These are phyloP conservation scores for Myathropa florea DNA, from an alignment of 2,888 invertebrate species.

Conservation along the genomic window DNA sequence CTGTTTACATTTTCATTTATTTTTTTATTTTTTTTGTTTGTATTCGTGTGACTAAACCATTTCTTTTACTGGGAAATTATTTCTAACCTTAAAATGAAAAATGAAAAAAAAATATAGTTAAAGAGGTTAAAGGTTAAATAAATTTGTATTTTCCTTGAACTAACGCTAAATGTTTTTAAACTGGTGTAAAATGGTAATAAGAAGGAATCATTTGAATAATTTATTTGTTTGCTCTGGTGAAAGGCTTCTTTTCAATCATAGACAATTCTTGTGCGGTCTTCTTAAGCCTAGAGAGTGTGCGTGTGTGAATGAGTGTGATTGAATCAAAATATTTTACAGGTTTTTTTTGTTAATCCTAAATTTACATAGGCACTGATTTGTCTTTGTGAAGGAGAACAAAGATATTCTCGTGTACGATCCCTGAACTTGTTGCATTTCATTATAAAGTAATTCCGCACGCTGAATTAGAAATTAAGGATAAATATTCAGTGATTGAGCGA, in stretches of 20 bases:
- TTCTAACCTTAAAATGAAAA: constrained; percentile 33
- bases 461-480: not conserved
- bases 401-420: not conserved
- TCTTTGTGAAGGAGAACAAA: not conserved
- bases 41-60: constrained; percentile 39
- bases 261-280: constrained; percentile 47
- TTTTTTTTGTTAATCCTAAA: not conserved
- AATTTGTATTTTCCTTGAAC: constrained; percentile 34
- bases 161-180: constrained; percentile 49
- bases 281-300: constrained; percentile 63
- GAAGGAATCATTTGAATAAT: not conserved
- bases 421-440: not conserved
- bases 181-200: constrained; percentile 40
- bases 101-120: not conserved
- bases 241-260: constrained; percentile 41
- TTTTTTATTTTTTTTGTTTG: not conserved
- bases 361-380: not conserved
- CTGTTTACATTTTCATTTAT: constrained; percentile 14
- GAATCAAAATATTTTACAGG: constrained; percentile 60
- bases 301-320: constrained; percentile 70
- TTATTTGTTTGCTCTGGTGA: constrained; percentile 37
- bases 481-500: not conserved
- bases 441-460: not conserved
- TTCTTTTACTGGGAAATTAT: constrained; percentile 32
- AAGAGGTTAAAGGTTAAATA: constrained; percentile 38